phyloP scores from a whole-genome alignment of 2,113 vertebrate genomes.

The Azemiops feae region DNA sequence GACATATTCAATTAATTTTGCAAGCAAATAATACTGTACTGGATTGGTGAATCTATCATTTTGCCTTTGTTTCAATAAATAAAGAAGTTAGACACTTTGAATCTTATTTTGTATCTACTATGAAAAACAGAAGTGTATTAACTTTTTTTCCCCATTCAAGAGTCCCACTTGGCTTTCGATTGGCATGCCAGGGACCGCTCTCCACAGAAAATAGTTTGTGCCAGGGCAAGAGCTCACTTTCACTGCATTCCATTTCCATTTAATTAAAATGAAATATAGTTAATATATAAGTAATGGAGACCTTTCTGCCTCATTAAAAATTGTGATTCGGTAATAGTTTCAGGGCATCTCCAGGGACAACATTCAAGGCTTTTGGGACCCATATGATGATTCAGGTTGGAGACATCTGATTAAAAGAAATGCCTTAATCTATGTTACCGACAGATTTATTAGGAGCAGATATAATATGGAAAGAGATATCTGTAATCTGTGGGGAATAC shows the following conservation, averaged over 20 bases:
- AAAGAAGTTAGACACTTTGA: not conserved
- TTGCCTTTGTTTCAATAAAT: not conserved
- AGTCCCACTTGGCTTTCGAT: not conserved
- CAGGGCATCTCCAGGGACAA: not conserved
- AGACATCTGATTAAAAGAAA: not conserved
- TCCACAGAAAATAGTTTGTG: not conserved
- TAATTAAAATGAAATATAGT: not conserved
- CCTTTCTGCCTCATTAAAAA: not conserved
- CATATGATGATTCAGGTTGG: not conserved
- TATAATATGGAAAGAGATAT: not conserved
- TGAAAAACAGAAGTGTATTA: not conserved
- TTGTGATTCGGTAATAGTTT: not conserved
- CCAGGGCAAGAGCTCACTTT: not conserved
- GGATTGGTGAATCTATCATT: not conserved
- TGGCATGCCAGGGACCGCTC: not conserved
- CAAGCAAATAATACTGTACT: not conserved
- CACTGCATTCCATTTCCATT: not conserved
- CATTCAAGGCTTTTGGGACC: not conserved
- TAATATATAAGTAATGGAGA: not conserved
- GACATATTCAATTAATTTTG: not conserved
- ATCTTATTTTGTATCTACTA: not conserved
- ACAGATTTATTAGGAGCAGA: not conserved
- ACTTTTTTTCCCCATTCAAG: not conserved
- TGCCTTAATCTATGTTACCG: not conserved
- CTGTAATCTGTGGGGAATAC: not conserved